A percentile compares a stretch with the other conserved stretches of the same genome.
Conservation (phyloP, 2,113 vertebrate species). For the Actinemys pallida region DNA sequence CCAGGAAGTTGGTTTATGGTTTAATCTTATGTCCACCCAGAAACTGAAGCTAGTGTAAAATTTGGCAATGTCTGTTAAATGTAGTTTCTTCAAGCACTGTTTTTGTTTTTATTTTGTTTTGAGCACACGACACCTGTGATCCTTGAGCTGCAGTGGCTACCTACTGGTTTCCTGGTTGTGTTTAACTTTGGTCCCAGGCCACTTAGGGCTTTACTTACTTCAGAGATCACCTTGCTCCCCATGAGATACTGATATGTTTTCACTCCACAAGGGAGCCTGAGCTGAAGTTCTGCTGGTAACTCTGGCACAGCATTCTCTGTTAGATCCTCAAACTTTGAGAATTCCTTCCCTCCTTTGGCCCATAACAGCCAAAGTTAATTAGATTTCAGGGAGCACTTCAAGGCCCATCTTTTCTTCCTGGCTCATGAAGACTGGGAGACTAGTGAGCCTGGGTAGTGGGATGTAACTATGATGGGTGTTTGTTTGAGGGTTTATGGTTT, state of each 20-base stretch:
- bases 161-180: neutral
- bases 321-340: neutral
- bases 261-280: neutral
- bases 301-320: neutral
- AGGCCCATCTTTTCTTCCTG: neutral
- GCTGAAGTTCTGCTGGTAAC: neutral
- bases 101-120: neutral
- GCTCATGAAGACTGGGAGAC: neutral
- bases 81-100: neutral
- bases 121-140: neutral
- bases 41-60: neutral
- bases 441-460: neutral
- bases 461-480: neutral
- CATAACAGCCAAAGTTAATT: neutral
- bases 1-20: neutral
- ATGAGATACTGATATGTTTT: neutral
- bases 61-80: neutral
- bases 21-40: neutral
- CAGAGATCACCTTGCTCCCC: neutral
- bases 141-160: neutral
- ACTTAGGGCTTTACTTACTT: neutral
- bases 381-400: neutral
- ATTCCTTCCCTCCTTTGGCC: neutral
- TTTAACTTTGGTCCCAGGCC: neutral
- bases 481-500: neutral